A percentile compares a stretch with the other conserved stretches of the same genome.
These are phyloP conservation scores for Sapayoa aenigma DNA, from an alignment of 2,113 vertebrate genomes.

Conservation along the genomic window DNA sequence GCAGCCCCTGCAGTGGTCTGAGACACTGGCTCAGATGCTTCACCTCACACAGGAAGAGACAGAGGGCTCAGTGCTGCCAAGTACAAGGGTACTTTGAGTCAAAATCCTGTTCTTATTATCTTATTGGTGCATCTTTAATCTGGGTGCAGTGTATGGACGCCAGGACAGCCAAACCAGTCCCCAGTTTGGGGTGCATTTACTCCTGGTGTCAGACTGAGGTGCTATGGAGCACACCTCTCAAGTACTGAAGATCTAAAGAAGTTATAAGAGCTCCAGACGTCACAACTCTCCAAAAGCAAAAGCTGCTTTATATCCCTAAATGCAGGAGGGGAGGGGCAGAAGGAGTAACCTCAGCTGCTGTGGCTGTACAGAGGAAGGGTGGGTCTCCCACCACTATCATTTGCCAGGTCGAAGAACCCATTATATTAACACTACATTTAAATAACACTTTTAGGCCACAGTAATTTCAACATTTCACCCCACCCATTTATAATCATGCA, in stretches of 20 bases:
- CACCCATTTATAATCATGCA: neutral
- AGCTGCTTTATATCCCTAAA: neutral
- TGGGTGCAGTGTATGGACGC: neutral
- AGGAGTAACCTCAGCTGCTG: neutral
- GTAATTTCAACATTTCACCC: neutral
- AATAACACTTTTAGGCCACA: neutral
- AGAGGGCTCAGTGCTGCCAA: slow-evolving; percentile 7
- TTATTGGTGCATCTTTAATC: neutral
- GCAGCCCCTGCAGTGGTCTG: neutral
- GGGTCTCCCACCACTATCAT: neutral
- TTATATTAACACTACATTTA: slow-evolving; percentile 11
- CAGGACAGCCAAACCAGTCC: neutral
- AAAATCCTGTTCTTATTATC: neutral
- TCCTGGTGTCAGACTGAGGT: neutral
- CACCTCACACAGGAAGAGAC: neutral
- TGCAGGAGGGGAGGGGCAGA: neutral
- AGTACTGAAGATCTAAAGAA: neutral
- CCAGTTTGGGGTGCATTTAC: neutral
- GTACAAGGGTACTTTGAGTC: neutral
- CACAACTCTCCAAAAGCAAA: neutral
- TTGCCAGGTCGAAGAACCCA: slow-evolving; percentile 26
- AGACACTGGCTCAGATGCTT: neutral
- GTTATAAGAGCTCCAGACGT: neutral
- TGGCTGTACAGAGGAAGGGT: neutral
- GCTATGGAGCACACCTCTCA: neutral